Conservation (phyloP, 1,140 invertebrate genomes). For the Drosophila pseudoananassae region DNA sequence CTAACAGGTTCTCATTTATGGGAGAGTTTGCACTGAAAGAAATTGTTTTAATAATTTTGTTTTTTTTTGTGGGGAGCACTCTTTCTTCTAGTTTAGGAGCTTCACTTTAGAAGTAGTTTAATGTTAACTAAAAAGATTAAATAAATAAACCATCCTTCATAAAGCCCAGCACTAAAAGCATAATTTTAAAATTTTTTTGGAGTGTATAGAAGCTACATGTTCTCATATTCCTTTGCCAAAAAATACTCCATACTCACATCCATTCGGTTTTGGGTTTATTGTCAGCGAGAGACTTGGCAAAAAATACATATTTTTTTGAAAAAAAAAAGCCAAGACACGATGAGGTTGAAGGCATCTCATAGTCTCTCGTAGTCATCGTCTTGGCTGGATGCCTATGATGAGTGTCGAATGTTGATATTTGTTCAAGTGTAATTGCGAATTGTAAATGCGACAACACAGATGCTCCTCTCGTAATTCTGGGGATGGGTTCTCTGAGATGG, state of each 20-base stretch:
- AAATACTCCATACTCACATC: slow-evolving; percentile 59
- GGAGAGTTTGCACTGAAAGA: not conserved
- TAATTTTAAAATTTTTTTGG: not conserved
- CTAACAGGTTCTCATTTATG: not conserved
- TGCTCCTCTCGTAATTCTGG: slow-evolving; percentile 69
- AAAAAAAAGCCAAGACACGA: slow-evolving; percentile 2
- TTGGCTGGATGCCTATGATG: slow-evolving; percentile 50
- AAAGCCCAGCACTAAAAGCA: too few relatives aligned
- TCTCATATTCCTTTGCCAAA: not conserved
- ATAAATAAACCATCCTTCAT: too few relatives aligned
- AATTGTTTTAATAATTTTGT: not conserved
- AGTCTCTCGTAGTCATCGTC: slow-evolving; percentile 7
- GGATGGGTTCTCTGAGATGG: slow-evolving; percentile 1
- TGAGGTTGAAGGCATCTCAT: slow-evolving; percentile 23
- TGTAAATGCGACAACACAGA: slow-evolving; percentile 81
- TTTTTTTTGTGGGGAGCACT: too few relatives aligned
- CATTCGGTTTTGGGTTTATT: slow-evolving; percentile 71
- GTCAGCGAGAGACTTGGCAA: slow-evolving; percentile 9
- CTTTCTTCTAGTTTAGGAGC: too few relatives aligned
- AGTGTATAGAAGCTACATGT: not conserved
- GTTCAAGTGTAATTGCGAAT: slow-evolving; percentile 81
- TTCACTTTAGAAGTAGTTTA: too few relatives aligned
- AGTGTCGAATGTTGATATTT: slow-evolving; percentile 62
- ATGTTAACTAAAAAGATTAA: too few relatives aligned
- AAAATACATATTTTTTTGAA: not conserved